Percentiles rank a stretch among this genome's conserved stretches.
Evolutionary conservation across 2,797 vertebrate species (phyloP).

Genomic region (Semotilus atromaculatus): DNA sequence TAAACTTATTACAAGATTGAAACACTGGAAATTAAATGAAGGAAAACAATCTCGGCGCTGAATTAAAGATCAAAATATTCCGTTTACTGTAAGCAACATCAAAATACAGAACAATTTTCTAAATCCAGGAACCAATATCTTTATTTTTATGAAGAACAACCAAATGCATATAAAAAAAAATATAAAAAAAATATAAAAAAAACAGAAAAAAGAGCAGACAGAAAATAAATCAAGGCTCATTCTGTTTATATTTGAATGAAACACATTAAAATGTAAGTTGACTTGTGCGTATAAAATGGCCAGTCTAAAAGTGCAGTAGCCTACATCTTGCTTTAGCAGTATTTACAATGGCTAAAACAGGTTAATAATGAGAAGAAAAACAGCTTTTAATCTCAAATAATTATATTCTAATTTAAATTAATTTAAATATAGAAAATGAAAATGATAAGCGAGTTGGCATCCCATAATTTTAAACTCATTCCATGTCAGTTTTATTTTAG

Average conservation of each 20-base stretch:
- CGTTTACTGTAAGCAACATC: background rate
- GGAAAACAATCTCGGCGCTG: background rate
- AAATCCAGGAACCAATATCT: background rate
- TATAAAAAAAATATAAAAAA: too few relatives aligned
- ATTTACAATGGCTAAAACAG: background rate
- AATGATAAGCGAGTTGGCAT: background rate
- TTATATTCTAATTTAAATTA: background rate
- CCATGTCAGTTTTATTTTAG: background rate
- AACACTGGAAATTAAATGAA: background rate
- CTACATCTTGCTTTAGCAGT: background rate
- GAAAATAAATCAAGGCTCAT: background rate
- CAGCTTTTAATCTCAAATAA: background rate
- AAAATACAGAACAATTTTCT: background rate
- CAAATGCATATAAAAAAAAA: background rate
- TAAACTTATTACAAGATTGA: background rate
- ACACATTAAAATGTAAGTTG: background rate
- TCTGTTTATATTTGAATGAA: background rate
- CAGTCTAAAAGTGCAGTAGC: background rate
- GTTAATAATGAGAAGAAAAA: background rate
- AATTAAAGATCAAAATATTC: background rate
- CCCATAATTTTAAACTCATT: background rate
- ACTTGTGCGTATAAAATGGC: background rate
- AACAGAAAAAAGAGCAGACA: background rate
- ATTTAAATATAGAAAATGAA: background rate
- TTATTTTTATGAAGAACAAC: conserved; percentile 1